Base-by-base conservation (phyloP, 2,888 invertebrate species). In the Eristalis pertinax region DNA sequence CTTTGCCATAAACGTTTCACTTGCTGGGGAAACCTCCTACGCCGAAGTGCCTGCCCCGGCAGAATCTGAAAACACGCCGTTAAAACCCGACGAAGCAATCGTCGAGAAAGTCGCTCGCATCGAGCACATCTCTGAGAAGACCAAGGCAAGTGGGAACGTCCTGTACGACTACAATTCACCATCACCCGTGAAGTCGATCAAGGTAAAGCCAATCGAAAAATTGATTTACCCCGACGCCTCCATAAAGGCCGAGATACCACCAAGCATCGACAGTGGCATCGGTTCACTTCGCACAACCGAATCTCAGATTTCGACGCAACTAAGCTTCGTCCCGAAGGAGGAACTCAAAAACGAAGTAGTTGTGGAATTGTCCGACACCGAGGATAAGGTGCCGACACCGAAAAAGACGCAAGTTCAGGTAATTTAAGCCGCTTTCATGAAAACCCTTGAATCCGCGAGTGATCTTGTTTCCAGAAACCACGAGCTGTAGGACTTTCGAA, bases 1-100 rank as follows among this genome's bases (percentile, higher is more conserved):
- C 91, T 95, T 95, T 89, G 91, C 91, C 79, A 79, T 91, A 0
- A 91, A 91, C 65, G 69, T 90, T 29, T 62, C 38, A 2, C 64
- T 84, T 26, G 70, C 81, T 56, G 67, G 62, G 32, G 29, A 85
- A 11, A 0, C 32, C 13, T 38, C 67, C 13, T 74, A 84, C 8
- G 3, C 19, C 8, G 43, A n/a, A 15, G 43, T 43, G 15, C 15
- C 43, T 43, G 10, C 4, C 29, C 64, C 72, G 79, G 22, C 86
- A 56, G 43, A 64, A 75, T 4, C 50, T 32, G 24, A 38, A 29
- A 43, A 24, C 56, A 43, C 8, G 72, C 56, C 80, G 74, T 8
- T 19, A 58, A 70, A 68, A 62, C 13, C 83, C 1, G 70, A 79
- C 11, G 67, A 85, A 32, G 89, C 89, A 78, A 80, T 90, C 8